Base-by-base conservation (phyloP, 2,113 vertebrate species). In the Coptodon bakossiorum region DNA sequence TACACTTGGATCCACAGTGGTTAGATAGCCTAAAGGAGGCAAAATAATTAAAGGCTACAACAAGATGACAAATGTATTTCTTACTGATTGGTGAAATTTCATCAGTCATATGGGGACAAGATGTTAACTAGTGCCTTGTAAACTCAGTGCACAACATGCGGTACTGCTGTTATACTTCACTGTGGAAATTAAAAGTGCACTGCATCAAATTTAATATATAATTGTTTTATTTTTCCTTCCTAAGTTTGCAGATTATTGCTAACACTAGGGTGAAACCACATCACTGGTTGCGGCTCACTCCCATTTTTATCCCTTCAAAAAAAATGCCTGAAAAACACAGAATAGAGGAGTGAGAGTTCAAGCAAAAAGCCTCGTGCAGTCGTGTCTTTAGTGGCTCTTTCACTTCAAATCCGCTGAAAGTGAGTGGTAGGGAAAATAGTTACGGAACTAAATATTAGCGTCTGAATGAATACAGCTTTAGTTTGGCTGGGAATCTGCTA, bases 401-500 rank as follows among this genome's bases (percentile, higher is more conserved):
- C 34, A 45, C 66, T 82, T 61, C n/a, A 82, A 31, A 43, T 40
- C n/a, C 17, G 5, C 13, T 78, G 45, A 78, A 50, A 78, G 0
- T 50, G 45, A 31, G 73, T 31, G 45, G 16, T 3, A 29, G 6
- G 16, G 45, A 13, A 68, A 36, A 43, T 38, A 13, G 24, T 59
- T 57, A 29, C 17, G 1, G 86, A 80, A n/a, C 11, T 68, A 87
- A 88, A 81, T 61, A 88, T 52, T 31, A 71, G 17, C 24, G 4
- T 38, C 22, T 66, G 43, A 89, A 40, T 22, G 16, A 86, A 43
- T 34, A 10, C 19, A 71, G 79, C 4, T 17, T 80, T 22, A 78
- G 40, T 71, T 81, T 80, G 78, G 43, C 78, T 61, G 68, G 91
- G 88, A 94, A 91, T 66, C 86, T 50, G 56, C 22, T 92, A 90